Conservation (phyloP, 2,797 vertebrate species). For the Nannoperca obscura region DNA sequence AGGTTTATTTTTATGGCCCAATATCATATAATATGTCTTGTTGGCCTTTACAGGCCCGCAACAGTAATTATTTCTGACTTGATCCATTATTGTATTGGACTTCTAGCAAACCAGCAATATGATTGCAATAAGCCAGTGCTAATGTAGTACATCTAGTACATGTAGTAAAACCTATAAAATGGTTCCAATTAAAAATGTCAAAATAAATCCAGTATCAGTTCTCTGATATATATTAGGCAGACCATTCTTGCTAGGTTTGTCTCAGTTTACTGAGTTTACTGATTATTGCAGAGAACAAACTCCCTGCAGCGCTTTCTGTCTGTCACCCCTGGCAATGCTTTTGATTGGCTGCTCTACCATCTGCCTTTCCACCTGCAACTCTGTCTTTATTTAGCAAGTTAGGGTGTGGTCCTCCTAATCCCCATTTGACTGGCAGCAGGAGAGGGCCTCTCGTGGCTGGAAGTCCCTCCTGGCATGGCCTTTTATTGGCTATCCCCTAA, state of each 20-base stretch:
- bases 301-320: constrained; percentile 72
- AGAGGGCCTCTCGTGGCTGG: constrained; percentile 79
- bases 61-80: not conserved
- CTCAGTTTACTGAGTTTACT: constrained; percentile 36
- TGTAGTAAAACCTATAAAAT: constrained; percentile 3
- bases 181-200: not conserved
- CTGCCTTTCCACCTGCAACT: constrained; percentile 76
- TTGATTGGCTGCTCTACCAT: constrained; percentile 79
- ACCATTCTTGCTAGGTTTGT: constrained; percentile 20
- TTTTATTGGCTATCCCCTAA: constrained; percentile 74
- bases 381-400: constrained; percentile 77
- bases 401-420: constrained; percentile 83
- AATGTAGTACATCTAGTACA: constrained; percentile 2
- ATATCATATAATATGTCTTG: constrained; percentile 30
- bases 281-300: constrained; percentile 46
- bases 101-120: not conserved
- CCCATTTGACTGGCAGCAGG: constrained; percentile 87
- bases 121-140: not conserved
- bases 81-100: not conserved
- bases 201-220: not conserved
- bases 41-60: not conserved
- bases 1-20: constrained; percentile 38
- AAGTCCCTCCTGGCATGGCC: constrained; percentile 73
- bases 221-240: not conserved
- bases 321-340: constrained; percentile 80